These are phyloP conservation scores for Cepaea hortensis DNA, from an alignment of 2,888 invertebrate species.

Conservation along the genomic window DNA sequence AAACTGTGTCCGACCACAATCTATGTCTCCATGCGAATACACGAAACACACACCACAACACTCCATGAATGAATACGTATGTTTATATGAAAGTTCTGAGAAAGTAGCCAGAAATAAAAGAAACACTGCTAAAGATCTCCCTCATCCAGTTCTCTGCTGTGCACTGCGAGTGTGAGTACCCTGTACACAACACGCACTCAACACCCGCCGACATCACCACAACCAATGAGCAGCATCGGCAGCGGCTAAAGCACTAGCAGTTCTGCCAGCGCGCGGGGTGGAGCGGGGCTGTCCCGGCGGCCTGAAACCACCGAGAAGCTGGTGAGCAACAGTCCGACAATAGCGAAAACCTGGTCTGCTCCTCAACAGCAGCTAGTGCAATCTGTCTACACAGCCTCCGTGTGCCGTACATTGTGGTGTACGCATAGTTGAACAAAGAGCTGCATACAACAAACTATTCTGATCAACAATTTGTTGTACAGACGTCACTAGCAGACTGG, in stretches of 20 bases:
- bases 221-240: constrained; percentile 20
- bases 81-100: neutral
- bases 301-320: neutral
- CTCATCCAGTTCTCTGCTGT: neutral
- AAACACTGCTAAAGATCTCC: neutral
- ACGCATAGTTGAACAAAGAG: too few species aligned
- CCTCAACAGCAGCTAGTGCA: too few species aligned
- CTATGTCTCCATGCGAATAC: too few species aligned
- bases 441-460: too few species aligned
- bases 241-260: neutral
- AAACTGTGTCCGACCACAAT: too few species aligned
- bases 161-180: constrained; percentile 1
- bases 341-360: too few species aligned
- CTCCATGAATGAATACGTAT: neutral
- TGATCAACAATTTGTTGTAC: too few species aligned
- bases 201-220: constrained; percentile 20
- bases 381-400: too few species aligned
- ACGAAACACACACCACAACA: neutral
- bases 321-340: neutral
- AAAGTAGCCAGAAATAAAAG: neutral
- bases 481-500: too few species aligned
- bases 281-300: neutral
- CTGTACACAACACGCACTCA: constrained; percentile 23
- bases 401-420: too few species aligned
- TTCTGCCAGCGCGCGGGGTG: neutral